Conservation (phyloP, 1,140 invertebrate genomes). For the Caenorhabditis tropicalis region DNA sequence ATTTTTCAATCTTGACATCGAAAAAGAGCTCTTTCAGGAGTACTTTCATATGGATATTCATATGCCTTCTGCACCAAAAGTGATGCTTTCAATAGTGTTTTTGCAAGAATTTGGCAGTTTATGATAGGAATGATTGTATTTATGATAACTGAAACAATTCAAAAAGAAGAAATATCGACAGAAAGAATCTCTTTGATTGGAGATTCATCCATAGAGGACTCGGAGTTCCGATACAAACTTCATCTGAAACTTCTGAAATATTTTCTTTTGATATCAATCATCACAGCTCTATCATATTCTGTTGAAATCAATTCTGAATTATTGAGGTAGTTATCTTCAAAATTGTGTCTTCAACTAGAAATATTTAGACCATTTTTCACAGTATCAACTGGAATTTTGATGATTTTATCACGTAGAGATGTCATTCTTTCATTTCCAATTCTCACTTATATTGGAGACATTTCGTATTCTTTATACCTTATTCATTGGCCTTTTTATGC, state of each 20-base stretch:
- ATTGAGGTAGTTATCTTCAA: neutral
- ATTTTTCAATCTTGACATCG: neutral
- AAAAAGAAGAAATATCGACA: too few relatives aligned
- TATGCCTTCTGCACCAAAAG: neutral
- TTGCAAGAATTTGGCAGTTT: conserved; percentile 6
- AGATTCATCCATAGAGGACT: too few relatives aligned
- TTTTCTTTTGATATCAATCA: too few relatives aligned
- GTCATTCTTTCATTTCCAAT: neutral
- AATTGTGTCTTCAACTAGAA: neutral
- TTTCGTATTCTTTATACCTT: neutral
- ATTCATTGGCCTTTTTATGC: conserved; percentile 23
- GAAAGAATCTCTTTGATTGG: too few relatives aligned
- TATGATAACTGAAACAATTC: too few relatives aligned
- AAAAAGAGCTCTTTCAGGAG: neutral
- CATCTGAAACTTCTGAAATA: too few relatives aligned
- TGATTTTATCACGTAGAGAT: neutral
- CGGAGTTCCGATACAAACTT: too few relatives aligned
- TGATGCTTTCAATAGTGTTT: neutral
- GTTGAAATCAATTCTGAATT: neutral
- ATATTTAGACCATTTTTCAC: neutral
- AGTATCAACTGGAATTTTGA: neutral
- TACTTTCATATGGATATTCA: neutral
- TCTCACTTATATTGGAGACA: conserved; percentile 13
- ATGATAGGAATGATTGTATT: neutral
- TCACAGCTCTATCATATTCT: too few relatives aligned